phyloP scores from a whole-genome alignment of 2,888 invertebrate genomes.

The Patella ulyssiponensis region DNA sequence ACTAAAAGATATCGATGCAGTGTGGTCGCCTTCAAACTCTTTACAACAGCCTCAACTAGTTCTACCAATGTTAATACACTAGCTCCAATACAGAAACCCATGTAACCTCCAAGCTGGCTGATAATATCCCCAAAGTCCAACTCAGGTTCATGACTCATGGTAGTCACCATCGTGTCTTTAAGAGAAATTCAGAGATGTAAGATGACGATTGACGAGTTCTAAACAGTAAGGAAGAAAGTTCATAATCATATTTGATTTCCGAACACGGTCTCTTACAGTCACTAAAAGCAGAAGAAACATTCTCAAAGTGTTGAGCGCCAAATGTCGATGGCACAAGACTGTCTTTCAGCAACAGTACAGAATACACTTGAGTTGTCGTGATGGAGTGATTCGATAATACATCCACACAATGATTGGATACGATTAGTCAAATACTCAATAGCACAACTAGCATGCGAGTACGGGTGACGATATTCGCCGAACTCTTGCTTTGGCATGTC shows the following conservation, averaged over 20 bases:
- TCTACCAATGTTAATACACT: neutral
- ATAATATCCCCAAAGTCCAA: neutral
- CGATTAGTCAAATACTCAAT: neutral
- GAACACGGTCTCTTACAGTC: neutral
- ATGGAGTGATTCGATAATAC: neutral
- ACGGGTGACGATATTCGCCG: neutral
- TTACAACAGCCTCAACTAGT: neutral
- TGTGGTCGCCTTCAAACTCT: neutral
- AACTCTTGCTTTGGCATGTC: no score
- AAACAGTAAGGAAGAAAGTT: neutral
- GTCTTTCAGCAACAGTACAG: conserved; percentile 1
- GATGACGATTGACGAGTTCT: neutral
- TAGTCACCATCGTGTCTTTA: neutral
- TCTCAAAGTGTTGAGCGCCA: neutral
- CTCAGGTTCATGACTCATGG: conserved; percentile 3
- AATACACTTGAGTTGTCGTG: neutral
- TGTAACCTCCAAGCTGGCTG: neutral
- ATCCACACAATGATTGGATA: neutral
- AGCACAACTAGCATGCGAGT: neutral
- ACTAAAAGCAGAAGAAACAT: neutral
- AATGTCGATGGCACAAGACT: neutral
- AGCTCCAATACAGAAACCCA: neutral
- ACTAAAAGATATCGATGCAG: no score
- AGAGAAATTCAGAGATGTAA: neutral
- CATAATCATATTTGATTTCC: neutral